Conservation (phyloP, 2,113 vertebrate species). For the Leptobrachium leishanense region DNA sequence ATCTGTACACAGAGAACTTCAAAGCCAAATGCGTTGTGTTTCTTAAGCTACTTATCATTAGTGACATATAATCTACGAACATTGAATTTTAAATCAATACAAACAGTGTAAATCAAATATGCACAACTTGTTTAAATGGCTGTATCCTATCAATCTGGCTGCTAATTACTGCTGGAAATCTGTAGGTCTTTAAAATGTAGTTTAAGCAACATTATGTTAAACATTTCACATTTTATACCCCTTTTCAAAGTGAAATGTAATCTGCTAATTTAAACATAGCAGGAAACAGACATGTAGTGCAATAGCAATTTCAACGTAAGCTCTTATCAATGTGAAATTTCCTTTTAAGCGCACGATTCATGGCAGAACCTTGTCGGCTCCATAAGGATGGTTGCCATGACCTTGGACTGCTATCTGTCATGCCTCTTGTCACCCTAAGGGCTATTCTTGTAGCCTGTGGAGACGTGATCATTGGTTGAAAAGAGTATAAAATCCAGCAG, state of each 20-base stretch:
- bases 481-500: background rate
- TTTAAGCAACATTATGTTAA: conserved; percentile 27
- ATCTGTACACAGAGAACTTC: conserved; percentile 17
- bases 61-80: conserved; percentile 31
- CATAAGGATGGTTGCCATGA: background rate
- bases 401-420: background rate
- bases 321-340: background rate
- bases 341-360: background rate
- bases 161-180: conserved; percentile 34
- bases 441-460: background rate
- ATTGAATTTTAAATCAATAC: conserved; percentile 34
- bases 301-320: conserved; percentile 10
- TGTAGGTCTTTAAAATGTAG: conserved; percentile 6
- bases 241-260: conserved; percentile 1
- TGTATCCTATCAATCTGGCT: conserved; percentile 15
- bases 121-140: conserved; percentile 14
- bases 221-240: conserved; percentile 6
- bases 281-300: background rate
- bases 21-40: conserved; percentile 13
- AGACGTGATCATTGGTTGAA: background rate
- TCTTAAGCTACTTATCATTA: conserved; percentile 21
- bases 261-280: conserved; percentile 2
- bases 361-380: background rate
- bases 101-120: background rate
- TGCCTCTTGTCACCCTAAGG: background rate